A percentile compares a stretch with the other conserved stretches of the same genome.
Conservation (phyloP, 1,140 invertebrate species). For the Drosophila ironensis region DNA sequence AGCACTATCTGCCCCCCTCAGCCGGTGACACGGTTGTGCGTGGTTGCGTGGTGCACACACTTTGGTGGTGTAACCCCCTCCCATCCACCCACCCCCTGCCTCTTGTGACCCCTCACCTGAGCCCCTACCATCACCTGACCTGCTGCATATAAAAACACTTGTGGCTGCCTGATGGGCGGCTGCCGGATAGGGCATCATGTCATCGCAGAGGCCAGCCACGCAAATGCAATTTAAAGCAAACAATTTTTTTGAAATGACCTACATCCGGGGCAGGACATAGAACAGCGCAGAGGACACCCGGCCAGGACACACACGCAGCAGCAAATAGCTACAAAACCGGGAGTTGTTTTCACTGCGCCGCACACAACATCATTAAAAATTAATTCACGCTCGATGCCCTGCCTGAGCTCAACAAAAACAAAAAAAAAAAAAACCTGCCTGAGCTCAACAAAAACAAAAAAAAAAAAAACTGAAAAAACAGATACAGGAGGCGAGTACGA, state of each 20-base stretch:
- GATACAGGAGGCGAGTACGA: conserved; percentile 7
- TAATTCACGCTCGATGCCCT: conserved; percentile 79
- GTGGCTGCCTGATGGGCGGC: conserved; percentile 62
- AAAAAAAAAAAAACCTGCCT: conserved; percentile 53
- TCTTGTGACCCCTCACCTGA: neutral
- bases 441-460: conserved; percentile 33
- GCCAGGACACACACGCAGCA: conserved; percentile 28
- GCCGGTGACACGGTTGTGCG: conserved; percentile 61
- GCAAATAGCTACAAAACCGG: conserved; percentile 51
- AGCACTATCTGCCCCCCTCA: conserved; percentile 28
- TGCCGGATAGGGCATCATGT: conserved; percentile 46
- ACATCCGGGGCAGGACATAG: conserved; percentile 56
- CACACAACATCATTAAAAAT: conserved; percentile 79
- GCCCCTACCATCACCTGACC: neutral
- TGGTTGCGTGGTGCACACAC: conserved; percentile 32
- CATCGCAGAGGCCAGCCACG: conserved; percentile 63
- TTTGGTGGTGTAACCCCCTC: conserved; percentile 12
- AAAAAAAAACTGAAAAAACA: too few species aligned
- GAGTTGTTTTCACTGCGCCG: conserved; percentile 56
- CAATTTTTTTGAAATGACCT: conserved; percentile 77
- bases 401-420: conserved; percentile 36
- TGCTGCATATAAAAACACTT: conserved; percentile 57
- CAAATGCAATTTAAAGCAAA: conserved; percentile 80
- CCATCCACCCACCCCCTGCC: neutral
- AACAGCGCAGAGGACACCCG: neutral